Base-by-base conservation (phyloP, 2,797 vertebrate species). In the Cercopithecus hamlyni region DNA sequence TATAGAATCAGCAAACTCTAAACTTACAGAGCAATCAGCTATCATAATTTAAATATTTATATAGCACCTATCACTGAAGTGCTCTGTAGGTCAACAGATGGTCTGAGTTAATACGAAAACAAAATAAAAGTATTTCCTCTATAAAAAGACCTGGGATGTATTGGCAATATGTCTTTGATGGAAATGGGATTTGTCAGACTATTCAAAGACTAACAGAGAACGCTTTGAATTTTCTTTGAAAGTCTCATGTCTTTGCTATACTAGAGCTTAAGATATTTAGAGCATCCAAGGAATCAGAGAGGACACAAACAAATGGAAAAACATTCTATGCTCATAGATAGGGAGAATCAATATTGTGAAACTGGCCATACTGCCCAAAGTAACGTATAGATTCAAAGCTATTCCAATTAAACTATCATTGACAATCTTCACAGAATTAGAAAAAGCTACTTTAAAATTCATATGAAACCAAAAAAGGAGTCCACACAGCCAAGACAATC, bases 1-100 rank as follows among this genome's bases (percentile, higher is more conserved):
- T 11, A 15, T 58, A 73, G 64, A 82, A 36, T 94, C 79, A 90
- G 70, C 75, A 93, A 93, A 89, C 58, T 95, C 55, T 41, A 19
- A 90, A 86, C 36, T 84, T 48, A 79, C 13, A 90, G 17, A 19
- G 61, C 19, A 39, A 72, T 87, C 75, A 72, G 70, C 58, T 92
- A 91, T 89, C 27, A 0, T 87, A 95, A 93, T 91, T 93, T 93
- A 96, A 97, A 91, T 91, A 96, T 96, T 94, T 96, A 96, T 82
- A 91, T 30, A 91, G 82, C 41, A 58, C 79, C 90, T 94, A 80
- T 90, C 92, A 90, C 48, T 92, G 90, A 82, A 70, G 83, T 79
- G 73, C 52, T 94, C 50, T 82, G 43, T 4, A 82, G 27, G 70
- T 19, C 93, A 80, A 97, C 83, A 93, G 83, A 95, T 79, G 52